Percentiles rank a stretch among this genome's conserved stretches.
phyloP scores from a whole-genome alignment of 2,113 vertebrate genomes.

The Solea solea region DNA sequence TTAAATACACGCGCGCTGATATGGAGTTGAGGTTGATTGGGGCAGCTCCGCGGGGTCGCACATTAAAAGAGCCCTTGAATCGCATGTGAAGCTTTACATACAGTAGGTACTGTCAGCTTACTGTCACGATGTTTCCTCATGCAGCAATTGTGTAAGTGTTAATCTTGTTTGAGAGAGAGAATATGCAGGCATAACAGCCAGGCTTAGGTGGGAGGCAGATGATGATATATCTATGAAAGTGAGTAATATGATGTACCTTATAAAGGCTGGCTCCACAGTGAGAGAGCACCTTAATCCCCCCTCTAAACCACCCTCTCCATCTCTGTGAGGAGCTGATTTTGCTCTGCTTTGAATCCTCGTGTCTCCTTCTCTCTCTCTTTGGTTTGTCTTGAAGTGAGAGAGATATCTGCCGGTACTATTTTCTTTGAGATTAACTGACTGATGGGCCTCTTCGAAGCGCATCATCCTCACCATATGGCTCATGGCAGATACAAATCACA shows the following conservation, averaged over 20 bases:
- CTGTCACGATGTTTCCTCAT: slow-evolving; percentile 70
- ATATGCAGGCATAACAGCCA: slow-evolving; percentile 65
- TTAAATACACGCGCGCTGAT: background rate
- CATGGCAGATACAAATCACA: slow-evolving; percentile 74
- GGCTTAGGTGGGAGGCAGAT: slow-evolving; percentile 73
- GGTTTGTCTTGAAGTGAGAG: slow-evolving; percentile 65
- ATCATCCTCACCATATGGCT: slow-evolving; percentile 76
- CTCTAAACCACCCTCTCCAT: slow-evolving; percentile 76
- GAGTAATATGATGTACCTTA: slow-evolving; percentile 78
- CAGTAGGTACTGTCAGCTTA: slow-evolving; percentile 74
- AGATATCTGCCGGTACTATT: slow-evolving; percentile 69
- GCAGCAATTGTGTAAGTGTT: slow-evolving; percentile 64
- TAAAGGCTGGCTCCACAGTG: slow-evolving; percentile 74
- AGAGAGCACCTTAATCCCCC: slow-evolving; percentile 71
- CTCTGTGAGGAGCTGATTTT: slow-evolving; percentile 72
- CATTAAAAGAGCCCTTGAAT: slow-evolving; percentile 66
- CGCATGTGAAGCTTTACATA: slow-evolving; percentile 64
- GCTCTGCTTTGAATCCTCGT: slow-evolving; percentile 67
- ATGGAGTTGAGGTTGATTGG: slow-evolving; percentile 22
- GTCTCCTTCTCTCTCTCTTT: slow-evolving; percentile 32
- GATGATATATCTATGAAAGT: slow-evolving; percentile 76
- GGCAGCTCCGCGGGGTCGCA: slow-evolving; percentile 52
- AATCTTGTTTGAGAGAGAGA: slow-evolving; percentile 78
- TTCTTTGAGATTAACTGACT: slow-evolving; percentile 79
- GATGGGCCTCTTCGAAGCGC: slow-evolving; percentile 72